Evolutionary conservation across 2,797 vertebrate genomes (phyloP).

Genomic region (Brachyalestes nurse): DNA sequence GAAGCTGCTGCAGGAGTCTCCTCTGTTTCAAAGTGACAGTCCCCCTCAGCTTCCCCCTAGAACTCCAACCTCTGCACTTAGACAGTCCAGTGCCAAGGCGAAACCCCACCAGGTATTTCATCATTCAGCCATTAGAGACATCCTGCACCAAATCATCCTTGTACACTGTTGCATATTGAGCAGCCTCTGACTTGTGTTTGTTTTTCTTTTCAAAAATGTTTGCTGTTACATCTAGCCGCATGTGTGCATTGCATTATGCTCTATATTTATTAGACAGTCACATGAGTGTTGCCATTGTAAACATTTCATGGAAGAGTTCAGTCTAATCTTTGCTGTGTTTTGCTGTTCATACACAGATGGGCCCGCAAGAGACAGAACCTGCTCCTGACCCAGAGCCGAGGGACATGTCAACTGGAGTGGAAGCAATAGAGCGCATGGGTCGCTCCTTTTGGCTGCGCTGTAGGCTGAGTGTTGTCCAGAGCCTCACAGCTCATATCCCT

Average conservation of each 20-base stretch:
- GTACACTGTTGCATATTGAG: neutral
- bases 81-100: constrained; percentile 25
- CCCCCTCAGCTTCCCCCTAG: neutral
- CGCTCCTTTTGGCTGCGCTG: constrained; percentile 85
- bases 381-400: neutral
- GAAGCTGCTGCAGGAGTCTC: constrained; percentile 82
- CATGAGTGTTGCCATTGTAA: constrained; percentile 13
- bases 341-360: constrained; percentile 29
- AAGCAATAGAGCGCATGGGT: constrained; percentile 79
- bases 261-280: neutral
- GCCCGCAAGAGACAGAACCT: neutral
- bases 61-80: constrained; percentile 39
- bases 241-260: neutral
- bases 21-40: constrained; percentile 64
- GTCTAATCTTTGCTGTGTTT: neutral
- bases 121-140: neutral
- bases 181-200: neutral
- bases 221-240: neutral
- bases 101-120: constrained; percentile 58
- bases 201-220: neutral
- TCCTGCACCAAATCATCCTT: neutral
- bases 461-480: constrained; percentile 75
- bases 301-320: neutral
- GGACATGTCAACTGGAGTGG: constrained; percentile 64
- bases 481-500: constrained; percentile 75